These are phyloP conservation scores for Lynx canadensis DNA, from an alignment of 2,113 vertebrate genomes.

Conservation along the genomic window DNA sequence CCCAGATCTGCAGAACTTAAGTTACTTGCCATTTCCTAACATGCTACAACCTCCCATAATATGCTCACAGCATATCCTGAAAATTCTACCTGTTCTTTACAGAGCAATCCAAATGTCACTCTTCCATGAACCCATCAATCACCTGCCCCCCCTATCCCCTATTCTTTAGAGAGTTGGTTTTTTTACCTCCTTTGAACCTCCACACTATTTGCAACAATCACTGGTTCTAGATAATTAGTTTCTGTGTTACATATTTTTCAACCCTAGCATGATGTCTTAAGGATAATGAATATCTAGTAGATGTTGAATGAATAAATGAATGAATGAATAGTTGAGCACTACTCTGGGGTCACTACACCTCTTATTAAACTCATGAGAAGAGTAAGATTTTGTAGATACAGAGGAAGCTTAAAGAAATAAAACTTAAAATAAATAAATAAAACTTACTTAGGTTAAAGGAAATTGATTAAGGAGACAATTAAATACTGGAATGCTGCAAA, in stretches of 20 bases:
- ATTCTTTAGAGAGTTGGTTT: not conserved
- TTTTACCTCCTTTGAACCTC: not conserved
- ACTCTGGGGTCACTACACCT: not conserved
- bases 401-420: constrained; percentile 14
- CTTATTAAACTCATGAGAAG: not conserved
- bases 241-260: not conserved
- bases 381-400: not conserved
- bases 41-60: not conserved
- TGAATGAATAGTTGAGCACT: not conserved
- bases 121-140: not conserved
- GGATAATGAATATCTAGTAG: not conserved
- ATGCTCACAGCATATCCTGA: not conserved
- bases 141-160: not conserved
- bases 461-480: not conserved
- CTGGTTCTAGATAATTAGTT: not conserved
- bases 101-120: not conserved
- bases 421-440: not conserved
- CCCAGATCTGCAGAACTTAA: not conserved
- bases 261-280: not conserved
- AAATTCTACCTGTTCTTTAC: not conserved
- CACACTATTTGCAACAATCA: not conserved
- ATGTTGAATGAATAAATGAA: not conserved
- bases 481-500: constrained; percentile 4
- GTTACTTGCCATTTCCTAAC: not conserved
- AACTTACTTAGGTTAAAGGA: not conserved